Percentiles rank a stretch among this genome's conserved stretches.
Conservation (phyloP, 1,140 invertebrate species). For the Neodiprion fabricii region DNA sequence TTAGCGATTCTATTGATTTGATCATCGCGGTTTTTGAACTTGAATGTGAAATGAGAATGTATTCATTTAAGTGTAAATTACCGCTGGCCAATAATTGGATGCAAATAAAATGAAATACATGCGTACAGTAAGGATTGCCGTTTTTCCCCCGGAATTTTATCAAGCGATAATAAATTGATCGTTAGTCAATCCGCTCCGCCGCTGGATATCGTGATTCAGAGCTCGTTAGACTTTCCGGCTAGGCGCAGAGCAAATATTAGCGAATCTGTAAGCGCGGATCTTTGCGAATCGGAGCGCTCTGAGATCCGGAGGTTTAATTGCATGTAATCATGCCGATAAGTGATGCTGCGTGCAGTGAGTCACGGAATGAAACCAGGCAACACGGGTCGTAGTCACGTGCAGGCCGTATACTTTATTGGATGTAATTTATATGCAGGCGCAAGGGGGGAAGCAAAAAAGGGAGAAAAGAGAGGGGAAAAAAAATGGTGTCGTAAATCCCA, state of each 20-base stretch:
- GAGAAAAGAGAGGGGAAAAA: neutral
- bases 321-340: constrained; percentile 7
- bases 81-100: too few relatives aligned
- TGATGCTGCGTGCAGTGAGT: constrained; percentile 2
- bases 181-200: neutral
- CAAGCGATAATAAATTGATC: neutral
- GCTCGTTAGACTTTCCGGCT: neutral
- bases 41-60: too few relatives aligned
- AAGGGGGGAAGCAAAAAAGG: neutral
- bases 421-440: neutral
- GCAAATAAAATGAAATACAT: too few relatives aligned
- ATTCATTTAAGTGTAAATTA: too few relatives aligned
- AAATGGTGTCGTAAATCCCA: neutral
- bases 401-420: constrained; percentile 1
- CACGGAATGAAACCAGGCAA: neutral
- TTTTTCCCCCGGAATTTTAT: neutral
- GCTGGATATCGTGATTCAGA: neutral
- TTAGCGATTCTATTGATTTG: too few relatives aligned
- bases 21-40: too few relatives aligned
- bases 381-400: neutral
- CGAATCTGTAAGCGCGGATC: neutral
- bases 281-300: neutral
- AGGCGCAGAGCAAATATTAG: neutral
- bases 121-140: neutral
- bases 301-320: neutral